phyloP scores from a whole-genome alignment of 2,797 vertebrate species.

The Sebastes baramenuke region DNA sequence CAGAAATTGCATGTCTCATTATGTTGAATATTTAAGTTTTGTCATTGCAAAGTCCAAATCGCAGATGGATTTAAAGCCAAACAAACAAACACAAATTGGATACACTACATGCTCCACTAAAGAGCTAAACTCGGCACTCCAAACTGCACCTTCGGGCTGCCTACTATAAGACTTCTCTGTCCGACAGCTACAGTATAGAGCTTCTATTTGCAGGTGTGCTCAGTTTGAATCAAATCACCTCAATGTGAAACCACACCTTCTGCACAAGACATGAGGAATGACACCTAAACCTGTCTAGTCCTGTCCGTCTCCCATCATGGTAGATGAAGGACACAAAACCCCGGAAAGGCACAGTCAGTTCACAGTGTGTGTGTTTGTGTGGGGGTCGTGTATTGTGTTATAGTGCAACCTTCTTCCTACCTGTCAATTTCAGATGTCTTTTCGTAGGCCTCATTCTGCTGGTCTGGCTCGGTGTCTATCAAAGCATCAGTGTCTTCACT shows the following conservation, averaged over 20 bases:
- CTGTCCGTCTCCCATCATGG: background rate
- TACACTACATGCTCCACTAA: background rate
- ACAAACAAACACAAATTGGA: background rate
- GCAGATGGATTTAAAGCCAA: background rate
- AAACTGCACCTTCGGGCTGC: conserved; percentile 1
- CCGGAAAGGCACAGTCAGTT: background rate
- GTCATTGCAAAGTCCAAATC: background rate
- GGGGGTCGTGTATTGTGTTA: background rate
- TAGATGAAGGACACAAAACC: background rate
- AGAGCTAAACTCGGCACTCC: background rate
- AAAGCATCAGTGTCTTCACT: conserved; percentile 82
- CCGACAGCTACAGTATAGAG: background rate
- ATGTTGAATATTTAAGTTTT: background rate
- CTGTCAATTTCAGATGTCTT: conserved; percentile 76
- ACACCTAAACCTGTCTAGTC: conserved; percentile 19
- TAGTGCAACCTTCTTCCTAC: conserved; percentile 64
- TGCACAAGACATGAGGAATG: conserved; percentile 2
- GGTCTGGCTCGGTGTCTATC: conserved; percentile 76
- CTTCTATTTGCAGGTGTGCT: conserved; percentile 3
- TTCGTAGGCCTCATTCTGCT: conserved; percentile 75
- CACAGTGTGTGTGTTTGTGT: background rate
- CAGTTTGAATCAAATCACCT: conserved; percentile 9
- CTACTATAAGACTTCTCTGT: background rate
- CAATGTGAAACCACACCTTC: conserved; percentile 16
- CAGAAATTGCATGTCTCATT: background rate